Base-by-base conservation (phyloP, 1,140 invertebrate species). In the Calliopsis andreniformis region DNA sequence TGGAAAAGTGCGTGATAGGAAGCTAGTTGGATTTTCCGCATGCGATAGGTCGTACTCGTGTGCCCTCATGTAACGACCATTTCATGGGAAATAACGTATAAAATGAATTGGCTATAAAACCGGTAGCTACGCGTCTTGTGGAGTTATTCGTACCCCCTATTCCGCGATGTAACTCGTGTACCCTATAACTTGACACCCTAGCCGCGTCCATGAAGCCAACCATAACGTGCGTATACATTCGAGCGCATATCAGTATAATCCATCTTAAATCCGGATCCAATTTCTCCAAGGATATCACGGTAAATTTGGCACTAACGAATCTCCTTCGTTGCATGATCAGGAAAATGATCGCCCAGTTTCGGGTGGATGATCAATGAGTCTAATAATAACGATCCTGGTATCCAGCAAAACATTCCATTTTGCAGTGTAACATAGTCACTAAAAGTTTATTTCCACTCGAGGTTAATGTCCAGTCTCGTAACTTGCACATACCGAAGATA, bases 91-190 rank as follows among this genome's bases (percentile, higher is more conserved):
- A 86, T 86, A 86, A 85, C 79, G 53, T 80, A 82, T 85, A 85
- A 86, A 86, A 85, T 85, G 83, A 86, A 86, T 82, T 80, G 83
- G 72, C 83, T 82, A 85, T 86, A 86, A 86, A 85, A 66, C 58
- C 73, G 63, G 47, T 69, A 73, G 80, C 76, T 75, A 63, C 47
- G 71, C 61, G 47, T 49, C 56, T 35, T 64, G 61, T 67, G 20
- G 56, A 59, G 81, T 83, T 84, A 83, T 83, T 84, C 72, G 80
- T 83, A 80, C 68, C 56, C 76, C 25, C 35, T 61, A 61, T 62
- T 84, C 39, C 62, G 61, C 67, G 66, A 10, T 79, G 53, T 68
- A 83, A 79, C 71, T 70, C 68, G 51, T 68, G 55, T 58, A 78
- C 55, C 59, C 75, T 56, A 85, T 84, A 84, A 84, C 82, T 84